Base-by-base conservation (phyloP, 2,888 invertebrate species). In the Melangyna quadrimaculata region DNA sequence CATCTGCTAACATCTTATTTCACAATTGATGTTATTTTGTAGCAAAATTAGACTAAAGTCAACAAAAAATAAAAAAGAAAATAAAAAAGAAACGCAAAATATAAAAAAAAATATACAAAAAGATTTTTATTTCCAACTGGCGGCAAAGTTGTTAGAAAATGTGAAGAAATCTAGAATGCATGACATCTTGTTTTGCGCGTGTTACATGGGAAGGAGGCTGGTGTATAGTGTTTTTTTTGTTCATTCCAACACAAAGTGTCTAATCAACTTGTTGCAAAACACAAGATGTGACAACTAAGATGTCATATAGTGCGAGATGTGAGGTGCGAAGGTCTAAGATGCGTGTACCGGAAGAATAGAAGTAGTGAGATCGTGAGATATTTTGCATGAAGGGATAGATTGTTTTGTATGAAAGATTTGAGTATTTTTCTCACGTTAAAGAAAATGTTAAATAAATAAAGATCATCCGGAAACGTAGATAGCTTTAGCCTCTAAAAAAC, bases 191-290 rank as follows among this genome's bases (percentile, higher is more conserved):
- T 73, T 37, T 45, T 69, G 45, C 63, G 37, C 9, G 43, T 24
- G 24, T 24, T 63, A 65, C 70, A 45, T 6, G 37, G 22, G 35
- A 1, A 14, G 67, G 69, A 57, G 10, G 51, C 51, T 80, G 53
- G 35, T 57, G 40, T 2, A 10, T 48, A 24, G 57, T 37, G 7
- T 17, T 22, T 22, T 72, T 57, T 57, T 22, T 61, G n/a, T n/a
- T n/a, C n/a, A n/a, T n/a, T n/a, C n/a, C n/a, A n/a, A 59, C 72
- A 63, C 53, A 29, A n/a, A 51, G 84, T 80, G 40, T 77, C 81
- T 86, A 80, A 81, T 86, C 86, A 77, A 86, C 81, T 86, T 86
- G 86, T 86, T 73, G 77, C 78, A 70, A n/a, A 59, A 57, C 57
- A 63, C 40, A 35, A 63, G 67, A 57, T 80, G 72, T 86, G 73